Evolutionary conservation across 2,797 vertebrate species (phyloP), one percentile per base, ranked within the genome.

Genomic region (Natrix natrix): DNA sequence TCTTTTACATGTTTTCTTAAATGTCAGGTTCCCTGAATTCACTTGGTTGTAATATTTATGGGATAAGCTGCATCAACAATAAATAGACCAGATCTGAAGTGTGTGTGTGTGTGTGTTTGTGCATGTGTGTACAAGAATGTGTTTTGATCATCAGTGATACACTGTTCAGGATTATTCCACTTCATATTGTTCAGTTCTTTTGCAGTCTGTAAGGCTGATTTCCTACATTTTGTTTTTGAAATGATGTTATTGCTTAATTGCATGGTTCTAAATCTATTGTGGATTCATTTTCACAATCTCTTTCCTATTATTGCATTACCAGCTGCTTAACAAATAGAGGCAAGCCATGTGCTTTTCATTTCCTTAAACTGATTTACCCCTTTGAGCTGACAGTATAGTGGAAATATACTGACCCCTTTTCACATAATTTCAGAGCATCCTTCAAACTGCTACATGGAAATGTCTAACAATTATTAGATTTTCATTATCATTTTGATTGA

Each of bases 291-390:
- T 87, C 52, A 90, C 63, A 55, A 37, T 48, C 28, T 54, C 22
- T 66, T 87, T 12, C 14, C 13, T 56, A 48, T 87, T 69, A 90
- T 90, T 90, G 55, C 37, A 90, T 93, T 69, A 87, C 60, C 83
- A 87, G 12, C 87, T 93, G 48, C 87, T 54, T 87, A 87, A 90
- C 60, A 69, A 87, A 56, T 86, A 86, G 78, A 59, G 26, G 60
- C 52, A 90, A 87, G 89, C 89, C 32, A 13, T 66, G 88, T 92
- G 74, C 86, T 86, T 90, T 90, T 86, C 78, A 92, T 86, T 60
- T 17, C 59, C 55, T 69, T 59, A 61, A 92, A 66, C 6, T 90
- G 88, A 90, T 66, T 90, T 83, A 83, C 10, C 10, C 37, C 74
- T 83, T 83, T 83, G 74, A 83, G 43, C 74, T 83, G 74, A 43